Percentiles rank a stretch among this genome's conserved stretches.
Evolutionary conservation across 2,113 vertebrate genomes (phyloP).

Genomic region (Thunnus maccoyii): DNA sequence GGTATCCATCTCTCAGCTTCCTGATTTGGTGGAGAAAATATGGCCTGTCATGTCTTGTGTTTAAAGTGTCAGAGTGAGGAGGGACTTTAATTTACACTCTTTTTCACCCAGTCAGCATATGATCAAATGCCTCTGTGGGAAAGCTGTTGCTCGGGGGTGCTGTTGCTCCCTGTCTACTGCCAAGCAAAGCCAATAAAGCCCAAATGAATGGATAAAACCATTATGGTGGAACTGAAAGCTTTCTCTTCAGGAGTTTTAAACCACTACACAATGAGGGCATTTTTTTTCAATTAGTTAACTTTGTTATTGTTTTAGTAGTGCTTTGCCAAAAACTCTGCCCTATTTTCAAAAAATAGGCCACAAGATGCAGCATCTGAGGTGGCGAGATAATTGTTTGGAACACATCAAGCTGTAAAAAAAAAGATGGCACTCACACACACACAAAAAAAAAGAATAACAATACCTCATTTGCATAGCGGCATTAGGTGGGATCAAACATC

Average conservation of each 20-base stretch:
- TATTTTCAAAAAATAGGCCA: conserved; percentile 65
- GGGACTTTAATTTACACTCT: conserved; percentile 74
- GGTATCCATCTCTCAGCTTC: conserved; percentile 57
- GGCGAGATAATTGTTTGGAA: conserved; percentile 58
- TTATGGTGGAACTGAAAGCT: conserved; percentile 69
- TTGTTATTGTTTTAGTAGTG: conserved; percentile 43
- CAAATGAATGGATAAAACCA: conserved; percentile 79
- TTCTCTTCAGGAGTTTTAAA: conserved; percentile 59
- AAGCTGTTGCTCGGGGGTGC: conserved; percentile 70
- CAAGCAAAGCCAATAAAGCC: conserved; percentile 74
- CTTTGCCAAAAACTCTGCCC: conserved; percentile 33
- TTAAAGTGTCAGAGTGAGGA: conserved; percentile 71
- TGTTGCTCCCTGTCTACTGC: conserved; percentile 61
- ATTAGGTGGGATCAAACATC: conserved; percentile 66
- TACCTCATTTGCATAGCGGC: conserved; percentile 65
- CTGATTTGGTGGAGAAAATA: conserved; percentile 71
- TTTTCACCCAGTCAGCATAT: conserved; percentile 71
- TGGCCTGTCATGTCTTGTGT: conserved; percentile 66
- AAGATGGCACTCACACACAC: conserved; percentile 1
- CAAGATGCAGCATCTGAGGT: conserved; percentile 57
- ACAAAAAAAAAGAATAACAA: conserved; percentile 18
- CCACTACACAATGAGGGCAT: conserved; percentile 33
- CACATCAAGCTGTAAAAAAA: conserved; percentile 26
- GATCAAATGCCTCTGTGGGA: conserved; percentile 76
- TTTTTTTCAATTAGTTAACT: conserved; percentile 58